Percentiles rank a stretch among this genome's conserved stretches.
Evolutionary conservation across 2,113 vertebrate species (phyloP).

Genomic region (Egretta garzetta): DNA sequence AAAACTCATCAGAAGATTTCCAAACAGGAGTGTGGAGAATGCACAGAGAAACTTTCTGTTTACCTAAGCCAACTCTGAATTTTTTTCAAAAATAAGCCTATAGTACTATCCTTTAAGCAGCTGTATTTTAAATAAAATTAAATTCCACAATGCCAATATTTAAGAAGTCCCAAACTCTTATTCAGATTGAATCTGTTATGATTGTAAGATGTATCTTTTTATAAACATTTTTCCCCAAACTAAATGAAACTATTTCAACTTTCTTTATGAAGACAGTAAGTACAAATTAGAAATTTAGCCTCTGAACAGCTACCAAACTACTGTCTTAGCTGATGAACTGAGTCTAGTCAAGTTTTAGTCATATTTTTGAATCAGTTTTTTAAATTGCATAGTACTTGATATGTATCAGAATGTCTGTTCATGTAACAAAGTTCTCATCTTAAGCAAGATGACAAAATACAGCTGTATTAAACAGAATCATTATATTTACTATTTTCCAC

Average conservation of each 20-base stretch:
- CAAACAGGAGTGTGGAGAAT: background rate
- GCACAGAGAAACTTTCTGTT: background rate
- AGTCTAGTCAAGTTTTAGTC: background rate
- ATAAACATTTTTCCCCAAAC: background rate
- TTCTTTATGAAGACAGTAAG: background rate
- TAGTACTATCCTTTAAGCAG: background rate
- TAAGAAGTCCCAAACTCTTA: background rate
- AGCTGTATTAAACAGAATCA: background rate
- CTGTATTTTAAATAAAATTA: background rate
- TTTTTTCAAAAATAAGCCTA: background rate
- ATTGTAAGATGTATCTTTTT: background rate
- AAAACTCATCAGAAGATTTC: background rate
- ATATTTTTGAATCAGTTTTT: background rate
- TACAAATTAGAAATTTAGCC: background rate
- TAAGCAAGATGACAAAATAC: background rate
- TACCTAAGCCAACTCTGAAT: background rate
- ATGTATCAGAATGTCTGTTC: background rate
- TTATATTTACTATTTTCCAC: background rate
- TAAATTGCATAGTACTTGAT: background rate
- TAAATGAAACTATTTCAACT: background rate
- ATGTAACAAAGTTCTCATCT: background rate
- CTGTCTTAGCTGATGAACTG: background rate
- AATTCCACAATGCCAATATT: background rate
- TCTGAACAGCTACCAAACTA: background rate
- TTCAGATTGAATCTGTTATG: background rate